These are phyloP conservation scores for Asarcornis scutulata DNA, from an alignment of 2,113 vertebrate species.

Conservation along the genomic window DNA sequence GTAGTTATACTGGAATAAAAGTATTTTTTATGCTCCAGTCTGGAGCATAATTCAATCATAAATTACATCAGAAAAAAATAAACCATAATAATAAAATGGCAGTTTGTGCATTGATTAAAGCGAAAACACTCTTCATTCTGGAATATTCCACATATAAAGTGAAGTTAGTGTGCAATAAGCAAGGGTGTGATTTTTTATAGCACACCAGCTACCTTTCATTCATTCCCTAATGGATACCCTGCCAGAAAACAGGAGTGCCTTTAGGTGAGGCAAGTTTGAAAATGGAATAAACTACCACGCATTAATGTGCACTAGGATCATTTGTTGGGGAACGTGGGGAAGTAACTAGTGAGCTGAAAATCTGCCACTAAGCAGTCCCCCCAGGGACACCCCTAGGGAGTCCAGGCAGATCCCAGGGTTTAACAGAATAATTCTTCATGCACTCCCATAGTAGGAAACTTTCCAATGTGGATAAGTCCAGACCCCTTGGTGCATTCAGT, in stretches of 20 bases:
- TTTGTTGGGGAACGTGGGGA: neutral
- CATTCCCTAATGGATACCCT: conserved; percentile 60
- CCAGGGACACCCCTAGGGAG: neutral
- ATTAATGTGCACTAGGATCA: conserved; percentile 8
- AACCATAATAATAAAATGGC: conserved; percentile 76
- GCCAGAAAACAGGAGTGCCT: conserved; percentile 60
- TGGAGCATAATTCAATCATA: conserved; percentile 77
- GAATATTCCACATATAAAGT: conserved; percentile 64
- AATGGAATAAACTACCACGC: conserved; percentile 40
- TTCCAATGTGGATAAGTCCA: neutral
- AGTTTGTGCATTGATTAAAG: conserved; percentile 76
- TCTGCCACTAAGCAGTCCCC: neutral
- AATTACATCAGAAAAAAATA: conserved; percentile 74
- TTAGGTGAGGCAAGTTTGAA: conserved; percentile 59
- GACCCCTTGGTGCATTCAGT: fast-evolving
- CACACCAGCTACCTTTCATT: conserved; percentile 57
- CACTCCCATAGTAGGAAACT: neutral
- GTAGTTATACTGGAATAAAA: conserved; percentile 72
- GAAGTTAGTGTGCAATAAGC: conserved; percentile 69
- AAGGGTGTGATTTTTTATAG: conserved; percentile 68
- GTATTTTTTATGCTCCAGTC: conserved; percentile 72
- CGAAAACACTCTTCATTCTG: conserved; percentile 72
- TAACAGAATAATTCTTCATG: neutral
- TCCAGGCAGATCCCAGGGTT: neutral
- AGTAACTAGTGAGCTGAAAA: neutral